Evolutionary conservation across 2,113 vertebrate species (phyloP).

Genomic region (Microcebus lehilahytsara): DNA sequence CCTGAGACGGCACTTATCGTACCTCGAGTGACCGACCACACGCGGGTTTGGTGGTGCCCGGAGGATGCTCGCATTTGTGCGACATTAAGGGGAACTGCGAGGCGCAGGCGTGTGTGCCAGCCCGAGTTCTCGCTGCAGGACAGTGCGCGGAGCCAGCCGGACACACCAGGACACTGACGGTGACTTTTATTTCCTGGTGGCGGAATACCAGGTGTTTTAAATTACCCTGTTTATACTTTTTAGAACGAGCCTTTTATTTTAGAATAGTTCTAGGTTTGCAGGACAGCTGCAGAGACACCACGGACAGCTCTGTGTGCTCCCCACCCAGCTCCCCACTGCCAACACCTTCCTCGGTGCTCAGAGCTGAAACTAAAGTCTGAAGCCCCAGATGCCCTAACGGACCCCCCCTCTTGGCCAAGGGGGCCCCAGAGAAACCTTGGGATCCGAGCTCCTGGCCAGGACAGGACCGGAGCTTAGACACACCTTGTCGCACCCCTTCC

Average conservation of each 20-base stretch:
- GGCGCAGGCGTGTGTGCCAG: rapidly evolving
- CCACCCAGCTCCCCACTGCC: rapidly evolving
- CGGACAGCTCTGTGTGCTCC: rapidly evolving
- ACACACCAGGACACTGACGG: rapidly evolving
- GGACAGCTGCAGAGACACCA: neutral
- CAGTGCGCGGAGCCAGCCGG: rapidly evolving
- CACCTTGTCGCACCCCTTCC: too few relatives aligned
- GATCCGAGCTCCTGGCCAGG: too few relatives aligned
- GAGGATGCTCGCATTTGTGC: rapidly evolving
- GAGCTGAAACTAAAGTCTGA: too few relatives aligned
- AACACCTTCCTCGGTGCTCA: neutral
- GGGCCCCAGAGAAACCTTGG: too few relatives aligned
- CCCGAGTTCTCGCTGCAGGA: rapidly evolving
- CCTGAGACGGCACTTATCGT: rapidly evolving
- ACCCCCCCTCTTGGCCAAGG: too few relatives aligned
- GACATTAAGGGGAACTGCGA: rapidly evolving
- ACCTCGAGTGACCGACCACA: rapidly evolving
- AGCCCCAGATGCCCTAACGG: too few relatives aligned
- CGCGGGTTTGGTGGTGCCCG: rapidly evolving
- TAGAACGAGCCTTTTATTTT: neutral
- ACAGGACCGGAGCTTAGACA: too few relatives aligned
- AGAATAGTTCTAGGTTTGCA: neutral
- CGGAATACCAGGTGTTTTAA: rapidly evolving
- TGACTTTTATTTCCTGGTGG: rapidly evolving
- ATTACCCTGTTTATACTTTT: neutral